A percentile compares a stretch with the other conserved stretches of the same genome.
Evolutionary conservation across 2,797 vertebrate genomes (phyloP).

Genomic region (Macroramphosus scolopax): DNA sequence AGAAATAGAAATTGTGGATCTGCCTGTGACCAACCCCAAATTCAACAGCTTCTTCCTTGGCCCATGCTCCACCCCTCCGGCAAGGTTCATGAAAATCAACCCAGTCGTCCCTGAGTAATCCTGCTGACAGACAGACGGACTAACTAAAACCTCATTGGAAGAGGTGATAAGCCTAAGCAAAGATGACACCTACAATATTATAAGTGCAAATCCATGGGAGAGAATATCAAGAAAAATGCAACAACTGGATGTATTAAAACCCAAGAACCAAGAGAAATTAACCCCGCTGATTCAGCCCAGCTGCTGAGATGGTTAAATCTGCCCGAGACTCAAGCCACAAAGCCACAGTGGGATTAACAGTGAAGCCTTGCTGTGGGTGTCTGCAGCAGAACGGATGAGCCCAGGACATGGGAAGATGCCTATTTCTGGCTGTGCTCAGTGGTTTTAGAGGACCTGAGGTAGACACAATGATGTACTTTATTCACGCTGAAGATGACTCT

Average conservation of each 20-base stretch:
- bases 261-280: conserved; percentile 29
- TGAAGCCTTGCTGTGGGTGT: conserved; percentile 41
- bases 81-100: no score
- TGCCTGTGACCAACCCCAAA: no score
- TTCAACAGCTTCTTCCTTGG: no score
- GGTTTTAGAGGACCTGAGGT: conserved; percentile 25
- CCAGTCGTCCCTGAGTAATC: no score
- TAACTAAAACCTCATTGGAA: no score
- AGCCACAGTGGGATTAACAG: conserved; percentile 41
- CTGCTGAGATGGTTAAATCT: conserved; percentile 30
- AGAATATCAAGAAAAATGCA: conserved; percentile 5
- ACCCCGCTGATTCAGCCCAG: conserved; percentile 38
- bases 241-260: conserved; percentile 26
- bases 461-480: conserved; percentile 11
- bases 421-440: conserved; percentile 25
- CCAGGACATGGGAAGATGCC: conserved; percentile 20
- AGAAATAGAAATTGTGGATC: no score
- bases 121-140: no score
- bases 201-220: conserved; percentile 1
- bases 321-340: no score
- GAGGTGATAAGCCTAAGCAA: conserved; percentile 2
- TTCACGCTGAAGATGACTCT: conserved; percentile 6
- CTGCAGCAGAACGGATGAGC: no score
- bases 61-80: no score
- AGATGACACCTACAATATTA: conserved; percentile 10